Conservation (phyloP, 2,888 invertebrate genomes). For the Himalopsyche anomala region DNA sequence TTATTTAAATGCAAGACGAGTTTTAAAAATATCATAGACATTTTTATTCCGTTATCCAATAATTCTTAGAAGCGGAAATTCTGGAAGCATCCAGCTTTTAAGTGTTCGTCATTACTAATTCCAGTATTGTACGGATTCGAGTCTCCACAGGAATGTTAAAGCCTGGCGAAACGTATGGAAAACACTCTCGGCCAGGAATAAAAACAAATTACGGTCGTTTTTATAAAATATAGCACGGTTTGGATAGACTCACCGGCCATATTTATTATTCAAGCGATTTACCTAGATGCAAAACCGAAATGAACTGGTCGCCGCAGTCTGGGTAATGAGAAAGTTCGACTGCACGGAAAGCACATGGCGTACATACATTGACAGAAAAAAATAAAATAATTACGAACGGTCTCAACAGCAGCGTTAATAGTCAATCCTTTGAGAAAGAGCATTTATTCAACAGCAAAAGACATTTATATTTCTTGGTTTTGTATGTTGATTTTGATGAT, state of each 20-base stretch:
- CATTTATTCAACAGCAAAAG: no score
- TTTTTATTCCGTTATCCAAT: neutral
- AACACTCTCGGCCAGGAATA: slow-evolving; percentile 40
- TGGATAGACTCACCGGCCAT: neutral
- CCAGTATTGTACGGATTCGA: neutral
- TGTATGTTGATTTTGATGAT: no score
- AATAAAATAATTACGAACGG: no score
- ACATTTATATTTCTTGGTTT: no score
- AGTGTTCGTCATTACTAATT: slow-evolving; percentile 28
- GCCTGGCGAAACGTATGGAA: neutral
- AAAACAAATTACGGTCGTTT: slow-evolving; percentile 59
- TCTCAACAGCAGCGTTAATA: no score
- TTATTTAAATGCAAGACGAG: no score
- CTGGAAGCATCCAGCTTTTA: neutral
- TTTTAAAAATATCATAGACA: neutral
- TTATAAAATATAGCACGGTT: slow-evolving; percentile 53
- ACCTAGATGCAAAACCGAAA: slow-evolving; percentile 16
- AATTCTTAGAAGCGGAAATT: neutral
- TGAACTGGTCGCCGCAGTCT: neutral
- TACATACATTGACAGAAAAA: neutral
- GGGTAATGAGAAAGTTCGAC: neutral
- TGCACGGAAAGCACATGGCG: neutral
- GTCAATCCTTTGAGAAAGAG: no score
- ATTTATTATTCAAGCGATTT: slow-evolving; percentile 22
- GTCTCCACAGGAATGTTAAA: slow-evolving; percentile 14